Base-by-base conservation (phyloP, 2,888 invertebrate species). In the Epicampocera succincta region DNA sequence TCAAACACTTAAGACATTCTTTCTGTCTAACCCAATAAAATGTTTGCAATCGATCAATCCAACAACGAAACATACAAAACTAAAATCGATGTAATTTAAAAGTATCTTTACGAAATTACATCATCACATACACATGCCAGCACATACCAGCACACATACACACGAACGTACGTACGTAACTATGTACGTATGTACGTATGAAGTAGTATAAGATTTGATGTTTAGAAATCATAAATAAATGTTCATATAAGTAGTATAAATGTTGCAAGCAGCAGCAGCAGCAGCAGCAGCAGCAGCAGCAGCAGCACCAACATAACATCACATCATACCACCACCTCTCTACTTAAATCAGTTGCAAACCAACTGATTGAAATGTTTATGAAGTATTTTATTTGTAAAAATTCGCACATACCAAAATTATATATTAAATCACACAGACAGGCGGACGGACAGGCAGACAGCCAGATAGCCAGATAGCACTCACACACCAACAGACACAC, bases 321-420 rank as follows among this genome's bases (percentile, higher is more conserved):
- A 50, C 40, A 48, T 40, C 48, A 21, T 40, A 13, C 61, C 61
- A 65, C 65, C 65, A 48, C 63, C 63, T 46, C 56, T 46, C 56
- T 46, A 54, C 33, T 54, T 54, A 73, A 73, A 73, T 52, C 65
- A 29, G 56, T 66, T 40, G 74, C 65, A 65, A 58, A 29, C 25
- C 38, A 54, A 63, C 15, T 63, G 69, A 77, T 71, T 77, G 77
- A 77, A 77, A 76, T 76, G 40, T 69, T 69, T 76, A 66, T 66
- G 42, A 65, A 69, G 44, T 60, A 60, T 54, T 52, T 61, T n/a
- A 46, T 56, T 46, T 56, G 13, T 25, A 2, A 25, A 15, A 15
- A 19, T 19, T 21, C 33, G 38, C 33, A 3, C 50, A 40, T 42
- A 44, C 29, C 33, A 9, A 33, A 33, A 9, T 33, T 9, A 33